These are phyloP conservation scores for Ganaspis sp. DNA, from an alignment of 1,140 invertebrate genomes.

Conservation along the genomic window DNA sequence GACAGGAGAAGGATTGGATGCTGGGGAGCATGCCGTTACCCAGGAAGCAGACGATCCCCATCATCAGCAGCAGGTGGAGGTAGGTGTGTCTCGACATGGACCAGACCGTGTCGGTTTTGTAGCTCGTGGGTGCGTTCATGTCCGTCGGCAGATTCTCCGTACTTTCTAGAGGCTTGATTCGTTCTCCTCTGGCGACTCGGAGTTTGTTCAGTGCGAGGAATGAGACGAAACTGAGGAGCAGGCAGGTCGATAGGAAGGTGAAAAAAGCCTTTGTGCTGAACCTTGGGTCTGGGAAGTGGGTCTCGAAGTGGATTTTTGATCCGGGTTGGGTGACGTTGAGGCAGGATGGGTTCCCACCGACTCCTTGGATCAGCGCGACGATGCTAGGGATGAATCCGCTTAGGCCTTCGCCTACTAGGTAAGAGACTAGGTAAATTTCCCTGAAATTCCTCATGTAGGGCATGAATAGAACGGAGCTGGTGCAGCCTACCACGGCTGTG, in stretches of 20 bases:
- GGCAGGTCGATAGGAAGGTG: conserved; percentile 79
- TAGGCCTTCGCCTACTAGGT: conserved; percentile 85
- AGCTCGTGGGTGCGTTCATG: conserved; percentile 67
- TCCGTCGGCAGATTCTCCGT: conserved; percentile 70
- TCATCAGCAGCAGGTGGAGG: conserved; percentile 76
- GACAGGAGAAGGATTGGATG: conserved; percentile 91
- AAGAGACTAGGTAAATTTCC: conserved; percentile 83
- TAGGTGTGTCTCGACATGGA: conserved; percentile 72
- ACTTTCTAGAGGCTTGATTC: conserved; percentile 65
- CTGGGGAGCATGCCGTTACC: conserved; percentile 88
- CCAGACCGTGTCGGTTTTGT: conserved; percentile 69
- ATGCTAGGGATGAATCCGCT: conserved; percentile 93
- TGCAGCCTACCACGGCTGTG: conserved; percentile 91
- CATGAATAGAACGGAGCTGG: conserved; percentile 93
- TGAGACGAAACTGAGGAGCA: conserved; percentile 78
- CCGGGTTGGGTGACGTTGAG: conserved; percentile 59
- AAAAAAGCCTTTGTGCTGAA: conserved; percentile 85
- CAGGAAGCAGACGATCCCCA: conserved; percentile 80
- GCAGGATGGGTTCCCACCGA: conserved; percentile 82
- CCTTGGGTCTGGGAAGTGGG: conserved; percentile 75
- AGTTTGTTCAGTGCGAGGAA: conserved; percentile 78
- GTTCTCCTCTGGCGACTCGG: conserved; percentile 60
- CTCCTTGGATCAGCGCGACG: conserved; percentile 89
- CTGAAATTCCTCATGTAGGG: conserved; percentile 92
- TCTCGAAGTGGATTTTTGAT: conserved; percentile 54